Evolutionary conservation across 2,888 invertebrate genomes (phyloP), one percentile per base, ranked within the genome.

Genomic region (Pyrrhosoma nymphula): DNA sequence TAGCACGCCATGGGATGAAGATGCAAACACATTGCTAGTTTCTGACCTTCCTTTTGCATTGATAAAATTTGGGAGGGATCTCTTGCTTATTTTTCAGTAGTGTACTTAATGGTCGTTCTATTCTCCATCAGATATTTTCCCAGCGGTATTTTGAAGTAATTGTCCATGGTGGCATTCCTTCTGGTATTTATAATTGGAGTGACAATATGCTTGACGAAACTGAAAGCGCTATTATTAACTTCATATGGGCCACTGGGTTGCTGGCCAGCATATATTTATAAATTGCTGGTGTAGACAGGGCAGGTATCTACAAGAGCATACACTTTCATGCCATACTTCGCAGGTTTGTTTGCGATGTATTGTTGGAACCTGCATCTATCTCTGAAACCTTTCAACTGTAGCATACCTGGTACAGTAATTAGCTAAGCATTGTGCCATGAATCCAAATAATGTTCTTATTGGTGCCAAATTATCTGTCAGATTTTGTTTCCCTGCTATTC

Each of bases 141-240:
- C 39, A 30, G 39, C 20, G 30, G 35, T 88, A 88, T 35, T 35
- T 14, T 12, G 88, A 35, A 30, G 30, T 35, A 88, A 35, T 88
- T 88, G 88, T 88, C 88, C 88, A 88, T 88, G 16, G 88, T 88
- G 30, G n/a, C 88, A 39, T 88, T 88, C 14, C 88, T n/a, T n/a
- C n/a, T 4, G 2, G 88, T 88, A 20, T 88, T 88, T 12, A 30
- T n/a, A 4, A 88, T 8, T 35, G 88, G 88, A 30, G 30, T 39
- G 39, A 35, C 20, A 35, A 88, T n/a, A 30, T 30, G 30, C 6
- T 35, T 88, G 35, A 88, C 88, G 18, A 88, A 14, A 30, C 35
- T 35, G 20, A 30, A 10, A 35, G 88, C 30, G 6, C 30, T 30
- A 39, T 39, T 88, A 20, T 35, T 23, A n/a, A 88, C 88, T 88